Evolutionary conservation across 2,888 invertebrate species (phyloP).

Genomic region (Pristionchus fissidentatus): DNA sequence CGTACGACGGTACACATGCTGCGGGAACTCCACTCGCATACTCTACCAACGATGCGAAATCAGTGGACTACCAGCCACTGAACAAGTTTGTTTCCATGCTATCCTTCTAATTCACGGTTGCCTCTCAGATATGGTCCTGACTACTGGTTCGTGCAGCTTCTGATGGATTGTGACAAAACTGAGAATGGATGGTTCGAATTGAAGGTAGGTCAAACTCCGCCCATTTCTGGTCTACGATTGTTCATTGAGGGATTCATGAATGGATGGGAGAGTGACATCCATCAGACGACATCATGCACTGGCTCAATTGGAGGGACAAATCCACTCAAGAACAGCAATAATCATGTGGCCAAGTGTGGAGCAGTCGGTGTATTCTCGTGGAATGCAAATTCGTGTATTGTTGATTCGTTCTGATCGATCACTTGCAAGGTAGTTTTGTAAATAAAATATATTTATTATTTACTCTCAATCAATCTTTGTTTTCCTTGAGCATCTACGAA

Average conservation of each 20-base stretch:
- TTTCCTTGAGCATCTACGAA: neutral
- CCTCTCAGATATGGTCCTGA: slow-evolving; percentile 74
- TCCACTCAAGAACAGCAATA: slow-evolving; percentile 73
- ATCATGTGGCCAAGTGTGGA: slow-evolving; percentile 77
- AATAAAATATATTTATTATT: neutral
- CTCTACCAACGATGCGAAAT: slow-evolving; percentile 70
- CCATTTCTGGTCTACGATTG: neutral
- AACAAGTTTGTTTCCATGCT: neutral
- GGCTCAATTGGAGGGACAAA: slow-evolving; percentile 72
- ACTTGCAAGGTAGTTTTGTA: neutral
- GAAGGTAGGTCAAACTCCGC: slow-evolving; percentile 68
- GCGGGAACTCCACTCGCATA: slow-evolving; percentile 71
- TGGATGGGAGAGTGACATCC: slow-evolving; percentile 76
- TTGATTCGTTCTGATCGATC: slow-evolving; percentile 3
- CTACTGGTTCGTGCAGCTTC: slow-evolving; percentile 77
- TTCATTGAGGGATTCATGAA: slow-evolving; percentile 64
- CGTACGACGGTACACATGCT: slow-evolving; percentile 66
- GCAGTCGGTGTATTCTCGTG: slow-evolving; percentile 76
- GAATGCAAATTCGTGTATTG: slow-evolving; percentile 53
- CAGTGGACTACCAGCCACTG: slow-evolving; percentile 52
- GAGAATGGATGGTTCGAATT: slow-evolving; percentile 78
- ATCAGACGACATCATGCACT: slow-evolving; percentile 66
- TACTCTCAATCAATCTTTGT: neutral
- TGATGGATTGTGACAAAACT: slow-evolving; percentile 76
- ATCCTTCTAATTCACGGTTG: no score